Percentiles rank a stretch among this genome's conserved stretches.
These are phyloP conservation scores for Apistogramma diplotaenia DNA, from an alignment of 2,113 vertebrate genomes.

Conservation along the genomic window DNA sequence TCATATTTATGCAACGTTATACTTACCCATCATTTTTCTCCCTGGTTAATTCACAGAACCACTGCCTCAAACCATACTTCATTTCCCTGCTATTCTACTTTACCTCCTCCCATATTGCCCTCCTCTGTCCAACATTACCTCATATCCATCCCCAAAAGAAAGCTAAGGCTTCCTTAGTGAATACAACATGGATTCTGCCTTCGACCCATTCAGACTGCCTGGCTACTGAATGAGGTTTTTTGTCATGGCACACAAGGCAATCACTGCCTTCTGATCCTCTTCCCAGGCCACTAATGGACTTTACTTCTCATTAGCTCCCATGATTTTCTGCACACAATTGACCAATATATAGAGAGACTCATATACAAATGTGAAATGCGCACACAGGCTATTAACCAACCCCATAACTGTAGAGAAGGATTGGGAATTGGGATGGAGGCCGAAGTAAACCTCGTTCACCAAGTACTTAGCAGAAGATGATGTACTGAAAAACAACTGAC, in stretches of 20 bases:
- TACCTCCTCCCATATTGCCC: not conserved
- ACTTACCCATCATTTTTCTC: not conserved
- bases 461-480: slow-evolving; percentile 38
- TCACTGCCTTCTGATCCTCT: slow-evolving; percentile 33
- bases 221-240: slow-evolving; percentile 11
- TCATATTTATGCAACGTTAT: not conserved
- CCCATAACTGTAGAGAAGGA: slow-evolving; percentile 1
- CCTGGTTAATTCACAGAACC: not conserved
- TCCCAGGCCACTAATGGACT: slow-evolving; percentile 59
- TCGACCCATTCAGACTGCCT: slow-evolving; percentile 1
- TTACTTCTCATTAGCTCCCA: slow-evolving; percentile 40
- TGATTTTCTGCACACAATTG: slow-evolving; percentile 39
- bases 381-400: not conserved
- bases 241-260: not conserved
- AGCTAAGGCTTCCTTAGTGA: not conserved
- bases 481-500: slow-evolving; percentile 20
- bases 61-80: not conserved
- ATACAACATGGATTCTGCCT: slow-evolving; percentile 8
- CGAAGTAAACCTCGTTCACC: slow-evolving; percentile 18
- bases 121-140: not conserved
- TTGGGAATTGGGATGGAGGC: slow-evolving; percentile 23
- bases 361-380: not conserved
- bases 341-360: not conserved
- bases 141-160: not conserved
- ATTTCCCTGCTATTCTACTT: not conserved